These are phyloP conservation scores for Pristionchus mayeri DNA, from an alignment of 2,888 invertebrate genomes.

Conservation along the genomic window DNA sequence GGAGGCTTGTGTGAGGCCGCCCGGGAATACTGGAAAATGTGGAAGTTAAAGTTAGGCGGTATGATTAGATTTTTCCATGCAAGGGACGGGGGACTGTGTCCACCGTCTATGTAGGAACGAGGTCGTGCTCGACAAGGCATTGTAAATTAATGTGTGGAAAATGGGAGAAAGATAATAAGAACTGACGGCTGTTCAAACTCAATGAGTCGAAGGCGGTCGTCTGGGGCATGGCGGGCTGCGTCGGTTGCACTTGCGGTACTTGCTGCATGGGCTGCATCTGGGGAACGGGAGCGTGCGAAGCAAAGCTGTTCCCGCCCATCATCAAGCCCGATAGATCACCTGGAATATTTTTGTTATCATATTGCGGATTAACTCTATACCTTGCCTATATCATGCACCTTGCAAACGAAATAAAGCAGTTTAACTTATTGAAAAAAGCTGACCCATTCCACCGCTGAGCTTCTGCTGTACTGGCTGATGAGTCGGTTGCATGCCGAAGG, in stretches of 20 bases:
- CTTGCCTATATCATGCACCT: neutral
- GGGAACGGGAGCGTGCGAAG: neutral
- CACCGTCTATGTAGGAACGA: no score
- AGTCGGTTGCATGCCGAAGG: slow-evolving; percentile 9
- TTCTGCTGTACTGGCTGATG: neutral
- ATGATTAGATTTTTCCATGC: no score
- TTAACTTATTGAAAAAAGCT: neutral
- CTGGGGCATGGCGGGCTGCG: neutral
- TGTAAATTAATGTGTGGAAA: no score
- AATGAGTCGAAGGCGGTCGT: slow-evolving; percentile 47
- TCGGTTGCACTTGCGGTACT: neutral
- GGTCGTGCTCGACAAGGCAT: no score
- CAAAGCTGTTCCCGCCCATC: neutral
- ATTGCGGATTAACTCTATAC: neutral
- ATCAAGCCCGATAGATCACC: neutral
- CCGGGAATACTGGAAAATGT: slow-evolving; percentile 46
- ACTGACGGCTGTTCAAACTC: slow-evolving; percentile 43
- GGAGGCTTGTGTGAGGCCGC: slow-evolving; percentile 15
- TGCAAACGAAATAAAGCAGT: neutral
- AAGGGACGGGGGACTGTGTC: no score
- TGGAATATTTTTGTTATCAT: neutral
- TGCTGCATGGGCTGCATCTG: neutral
- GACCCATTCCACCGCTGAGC: slow-evolving; percentile 14
- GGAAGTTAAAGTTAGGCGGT: neutral
- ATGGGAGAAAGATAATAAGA: neutral